These are phyloP conservation scores for Melanotaenia duboulayi DNA, from an alignment of 2,113 vertebrate species.

Conservation along the genomic window DNA sequence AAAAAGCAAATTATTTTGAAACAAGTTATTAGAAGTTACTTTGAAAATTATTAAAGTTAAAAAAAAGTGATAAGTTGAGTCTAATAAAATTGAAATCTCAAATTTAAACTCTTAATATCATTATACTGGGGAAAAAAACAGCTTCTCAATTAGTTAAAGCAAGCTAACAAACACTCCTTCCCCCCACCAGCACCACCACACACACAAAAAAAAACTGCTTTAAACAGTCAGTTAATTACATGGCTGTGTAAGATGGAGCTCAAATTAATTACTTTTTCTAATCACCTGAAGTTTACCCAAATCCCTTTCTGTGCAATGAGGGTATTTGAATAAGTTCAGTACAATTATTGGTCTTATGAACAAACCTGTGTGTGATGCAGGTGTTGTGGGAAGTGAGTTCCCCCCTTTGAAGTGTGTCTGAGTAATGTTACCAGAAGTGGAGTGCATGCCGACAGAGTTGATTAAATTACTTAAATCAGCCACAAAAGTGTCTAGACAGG, in stretches of 20 bases:
- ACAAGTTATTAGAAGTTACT: no score
- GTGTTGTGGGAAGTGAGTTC: not conserved
- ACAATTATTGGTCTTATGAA: not conserved
- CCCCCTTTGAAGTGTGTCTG: not conserved
- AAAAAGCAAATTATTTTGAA: no score
- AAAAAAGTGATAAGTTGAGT: no score
- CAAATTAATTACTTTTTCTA: not conserved
- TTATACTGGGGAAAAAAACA: no score
- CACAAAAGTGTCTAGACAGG: constrained; percentile 14
- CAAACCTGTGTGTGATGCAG: not conserved
- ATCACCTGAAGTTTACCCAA: not conserved
- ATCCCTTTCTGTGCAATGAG: not conserved
- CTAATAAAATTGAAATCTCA: no score
- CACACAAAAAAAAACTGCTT: no score
- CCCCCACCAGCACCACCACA: no score
- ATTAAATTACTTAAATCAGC: constrained; percentile 1
- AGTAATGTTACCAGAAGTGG: constrained; percentile 11
- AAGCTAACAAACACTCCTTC: no score
- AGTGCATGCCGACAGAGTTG: not conserved
- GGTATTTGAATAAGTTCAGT: not conserved
- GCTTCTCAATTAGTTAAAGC: no score
- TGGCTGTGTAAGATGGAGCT: no score
- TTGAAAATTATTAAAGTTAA: not conserved
- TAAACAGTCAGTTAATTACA: no score
- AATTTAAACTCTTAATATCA: no score